Percentiles rank a stretch among this genome's conserved stretches.
phyloP scores from a whole-genome alignment of 2,888 invertebrate genomes.

The Muscina levida region DNA sequence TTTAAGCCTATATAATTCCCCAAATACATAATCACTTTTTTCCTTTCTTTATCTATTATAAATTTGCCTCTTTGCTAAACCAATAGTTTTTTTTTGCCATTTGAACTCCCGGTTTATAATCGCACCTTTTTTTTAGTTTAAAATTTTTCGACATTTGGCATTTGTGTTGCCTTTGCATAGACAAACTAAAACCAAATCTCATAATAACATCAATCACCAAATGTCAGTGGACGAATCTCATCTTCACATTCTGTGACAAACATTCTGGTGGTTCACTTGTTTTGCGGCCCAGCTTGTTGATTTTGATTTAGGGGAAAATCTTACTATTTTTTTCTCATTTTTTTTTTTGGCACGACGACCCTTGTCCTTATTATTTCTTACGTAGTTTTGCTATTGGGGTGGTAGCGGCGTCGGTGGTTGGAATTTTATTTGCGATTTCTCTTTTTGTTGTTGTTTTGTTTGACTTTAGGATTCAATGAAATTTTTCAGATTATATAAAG shows the following conservation, averaged over 20 bases:
- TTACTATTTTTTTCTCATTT: too few species aligned
- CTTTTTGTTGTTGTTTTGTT: conserved; percentile 9
- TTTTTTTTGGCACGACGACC: conserved; percentile 13
- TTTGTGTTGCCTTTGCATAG: background rate
- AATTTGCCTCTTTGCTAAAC: too few species aligned
- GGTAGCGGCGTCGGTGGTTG: conserved; percentile 5
- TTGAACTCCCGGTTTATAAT: too few species aligned
- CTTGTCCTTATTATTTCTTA: background rate
- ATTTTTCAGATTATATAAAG: conserved; percentile 31
- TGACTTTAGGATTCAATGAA: conserved; percentile 42
- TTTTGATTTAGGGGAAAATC: conserved; percentile 10
- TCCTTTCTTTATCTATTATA: background rate
- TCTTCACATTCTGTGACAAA: too few species aligned
- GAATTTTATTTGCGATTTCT: conserved; percentile 8
- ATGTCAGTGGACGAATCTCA: background rate
- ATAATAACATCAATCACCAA: conserved; percentile 11
- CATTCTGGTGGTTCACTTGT: background rate
- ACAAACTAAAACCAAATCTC: background rate
- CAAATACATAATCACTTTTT: too few species aligned
- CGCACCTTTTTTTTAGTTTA: background rate
- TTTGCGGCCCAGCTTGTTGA: conserved; percentile 18
- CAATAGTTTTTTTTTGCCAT: too few species aligned
- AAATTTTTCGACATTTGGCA: background rate
- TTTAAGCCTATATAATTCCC: too few species aligned
- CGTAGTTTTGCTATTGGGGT: conserved; percentile 1